These are phyloP conservation scores for Procambarus virginalis DNA, from an alignment of 1,140 invertebrate genomes.

Conservation along the genomic window DNA sequence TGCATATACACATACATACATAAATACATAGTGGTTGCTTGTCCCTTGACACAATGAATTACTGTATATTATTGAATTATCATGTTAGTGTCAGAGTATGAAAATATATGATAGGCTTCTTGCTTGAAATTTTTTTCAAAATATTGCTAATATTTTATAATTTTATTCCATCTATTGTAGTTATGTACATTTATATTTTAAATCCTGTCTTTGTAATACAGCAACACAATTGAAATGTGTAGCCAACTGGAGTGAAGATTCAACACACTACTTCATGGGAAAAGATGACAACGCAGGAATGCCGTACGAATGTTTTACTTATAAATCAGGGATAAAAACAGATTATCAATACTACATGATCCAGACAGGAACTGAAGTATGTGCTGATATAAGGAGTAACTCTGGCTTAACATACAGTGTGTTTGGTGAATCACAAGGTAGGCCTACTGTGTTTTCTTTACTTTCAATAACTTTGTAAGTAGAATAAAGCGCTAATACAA, in stretches of 20 bases:
- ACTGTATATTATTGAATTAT: too few species aligned
- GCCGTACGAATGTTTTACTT: conserved; percentile 18
- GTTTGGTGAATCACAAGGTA: conserved; percentile 39
- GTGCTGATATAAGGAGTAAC: neutral
- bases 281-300: neutral
- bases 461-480: neutral
- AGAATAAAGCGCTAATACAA: too few species aligned
- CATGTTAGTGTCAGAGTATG: too few species aligned
- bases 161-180: neutral
- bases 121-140: too few species aligned
- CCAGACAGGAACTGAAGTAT: conserved; percentile 12
- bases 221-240: conserved; percentile 4
- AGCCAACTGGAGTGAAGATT: conserved; percentile 36
- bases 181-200: neutral
- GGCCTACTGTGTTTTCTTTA: neutral
- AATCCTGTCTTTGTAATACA: neutral
- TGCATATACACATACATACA: too few species aligned
- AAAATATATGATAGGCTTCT: too few species aligned
- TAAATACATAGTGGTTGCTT: too few species aligned
- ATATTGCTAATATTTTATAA: too few species aligned
- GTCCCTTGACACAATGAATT: too few species aligned
- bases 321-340: neutral
- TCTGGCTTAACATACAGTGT: conserved; percentile 17
- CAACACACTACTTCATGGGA: conserved; percentile 35
- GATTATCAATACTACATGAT: conserved; percentile 4